These are phyloP conservation scores for Nannoperca obscura DNA, from an alignment of 2,797 vertebrate species.

Conservation along the genomic window DNA sequence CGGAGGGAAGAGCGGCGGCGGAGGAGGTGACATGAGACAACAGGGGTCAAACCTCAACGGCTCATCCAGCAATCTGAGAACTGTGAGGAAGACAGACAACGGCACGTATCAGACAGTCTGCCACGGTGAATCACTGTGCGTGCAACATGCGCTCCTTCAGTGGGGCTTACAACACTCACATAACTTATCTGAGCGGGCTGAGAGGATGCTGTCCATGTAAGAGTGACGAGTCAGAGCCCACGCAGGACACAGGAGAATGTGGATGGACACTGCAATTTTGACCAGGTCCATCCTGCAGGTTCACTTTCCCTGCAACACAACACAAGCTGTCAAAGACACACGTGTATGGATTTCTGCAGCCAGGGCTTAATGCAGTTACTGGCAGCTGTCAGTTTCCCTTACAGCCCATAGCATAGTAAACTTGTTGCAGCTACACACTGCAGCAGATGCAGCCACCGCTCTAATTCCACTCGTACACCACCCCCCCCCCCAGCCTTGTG, in stretches of 20 bases:
- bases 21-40: conserved; percentile 88
- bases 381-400: conserved; percentile 64
- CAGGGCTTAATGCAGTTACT: conserved; percentile 46
- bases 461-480: conserved; percentile 59
- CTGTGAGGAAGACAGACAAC: conserved; percentile 75
- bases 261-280: conserved; percentile 84
- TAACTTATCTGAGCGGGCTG: conserved; percentile 87
- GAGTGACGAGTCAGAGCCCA: conserved; percentile 81
- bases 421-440: conserved; percentile 74
- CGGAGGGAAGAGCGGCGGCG: conserved; percentile 91
- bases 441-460: conserved; percentile 72
- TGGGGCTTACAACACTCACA: not conserved
- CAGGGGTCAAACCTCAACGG: conserved; percentile 82
- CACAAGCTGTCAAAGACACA: conserved; percentile 80
- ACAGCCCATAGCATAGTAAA: conserved; percentile 44
- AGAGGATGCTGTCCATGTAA: conserved; percentile 83
- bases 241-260: conserved; percentile 86
- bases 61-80: conserved; percentile 85
- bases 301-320: conserved; percentile 30
- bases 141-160: not conserved
- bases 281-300: conserved; percentile 85
- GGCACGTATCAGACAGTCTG: not conserved
- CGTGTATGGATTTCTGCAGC: conserved; percentile 30
- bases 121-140: not conserved
- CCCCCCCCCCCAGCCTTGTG: conserved; percentile 16